Conservation (phyloP, 30 jellyfish, hydroid and myxozoan species). For the Hydractinia echinata region DNA sequence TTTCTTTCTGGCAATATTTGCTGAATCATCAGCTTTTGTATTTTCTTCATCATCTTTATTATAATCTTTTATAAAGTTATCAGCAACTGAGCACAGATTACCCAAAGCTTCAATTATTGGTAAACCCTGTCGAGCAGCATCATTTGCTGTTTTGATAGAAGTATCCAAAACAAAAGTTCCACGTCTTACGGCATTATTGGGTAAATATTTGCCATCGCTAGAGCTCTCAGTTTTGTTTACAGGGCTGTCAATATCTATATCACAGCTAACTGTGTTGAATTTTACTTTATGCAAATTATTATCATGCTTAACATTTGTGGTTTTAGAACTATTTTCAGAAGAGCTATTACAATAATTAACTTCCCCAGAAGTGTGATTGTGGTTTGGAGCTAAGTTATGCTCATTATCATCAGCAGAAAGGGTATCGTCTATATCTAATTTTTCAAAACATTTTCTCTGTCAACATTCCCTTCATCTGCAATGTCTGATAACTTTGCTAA, state of each 20-base stretch:
- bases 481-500: constrained; percentile 75
- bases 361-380: not conserved
- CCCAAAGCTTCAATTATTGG: constrained; percentile 86
- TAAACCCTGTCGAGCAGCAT: constrained; percentile 74
- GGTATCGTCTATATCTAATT: constrained; percentile 26
- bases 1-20: not conserved
- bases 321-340: not conserved
- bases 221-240: not conserved
- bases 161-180: constrained; percentile 53
- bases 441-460: constrained; percentile 47
- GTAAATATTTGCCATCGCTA: not conserved
- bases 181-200: constrained; percentile 18
- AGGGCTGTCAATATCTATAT: not conserved
- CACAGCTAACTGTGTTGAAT: not conserved
- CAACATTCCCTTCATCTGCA: constrained; percentile 67
- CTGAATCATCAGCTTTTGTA: not conserved
- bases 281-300: not conserved
- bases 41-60: not conserved
- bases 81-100: constrained; percentile 84
- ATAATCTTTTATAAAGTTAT: constrained; percentile 44
- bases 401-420: not conserved
- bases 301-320: not conserved
- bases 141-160: constrained; percentile 44
- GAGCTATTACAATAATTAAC: not conserved
- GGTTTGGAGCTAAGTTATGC: not conserved